Percentiles rank a stretch among this genome's conserved stretches.
These are phyloP conservation scores for Tuberolachnus salignus DNA, from an alignment of 2,888 invertebrate genomes.

Conservation along the genomic window DNA sequence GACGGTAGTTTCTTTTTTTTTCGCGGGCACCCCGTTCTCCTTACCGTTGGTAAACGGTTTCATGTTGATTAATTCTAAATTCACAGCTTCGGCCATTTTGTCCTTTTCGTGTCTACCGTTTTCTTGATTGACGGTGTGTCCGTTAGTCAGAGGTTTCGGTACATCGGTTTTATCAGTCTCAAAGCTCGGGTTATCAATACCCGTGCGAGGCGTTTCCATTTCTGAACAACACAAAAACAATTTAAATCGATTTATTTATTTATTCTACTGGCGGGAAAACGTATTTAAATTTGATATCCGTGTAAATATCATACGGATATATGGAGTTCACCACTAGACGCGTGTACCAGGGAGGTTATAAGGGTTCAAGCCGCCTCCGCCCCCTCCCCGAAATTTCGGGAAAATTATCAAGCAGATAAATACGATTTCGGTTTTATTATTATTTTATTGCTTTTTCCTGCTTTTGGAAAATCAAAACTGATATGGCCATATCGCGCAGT, in stretches of 20 bases:
- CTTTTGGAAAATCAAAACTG: no score
- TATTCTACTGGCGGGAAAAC: no score
- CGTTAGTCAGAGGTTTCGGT: conserved; percentile 41
- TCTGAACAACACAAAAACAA: not conserved
- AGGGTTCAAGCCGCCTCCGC: no score
- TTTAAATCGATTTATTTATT: not conserved
- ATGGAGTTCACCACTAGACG: no score
- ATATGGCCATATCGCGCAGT: no score
- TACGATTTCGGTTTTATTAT: no score
- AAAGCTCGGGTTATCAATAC: conserved; percentile 60
- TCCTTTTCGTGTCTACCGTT: conserved; percentile 52
- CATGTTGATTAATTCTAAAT: conserved; percentile 79
- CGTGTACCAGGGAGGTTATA: no score
- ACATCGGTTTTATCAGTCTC: conserved; percentile 61
- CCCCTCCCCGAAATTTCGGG: no score
- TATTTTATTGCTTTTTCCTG: no score
- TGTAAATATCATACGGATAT: no score
- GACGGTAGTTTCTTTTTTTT: conserved; percentile 68
- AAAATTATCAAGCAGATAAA: no score
- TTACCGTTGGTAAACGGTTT: conserved; percentile 65
- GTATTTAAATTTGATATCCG: no score
- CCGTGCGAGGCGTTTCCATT: conserved; percentile 56
- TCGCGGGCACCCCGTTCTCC: conserved; percentile 65
- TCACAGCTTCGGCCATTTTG: conserved; percentile 72
- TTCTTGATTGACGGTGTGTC: conserved; percentile 42